Percentiles rank a stretch among this genome's conserved stretches.
Evolutionary conservation across 2,113 vertebrate species (phyloP).

Genomic region (Mohoua ochrocephala): DNA sequence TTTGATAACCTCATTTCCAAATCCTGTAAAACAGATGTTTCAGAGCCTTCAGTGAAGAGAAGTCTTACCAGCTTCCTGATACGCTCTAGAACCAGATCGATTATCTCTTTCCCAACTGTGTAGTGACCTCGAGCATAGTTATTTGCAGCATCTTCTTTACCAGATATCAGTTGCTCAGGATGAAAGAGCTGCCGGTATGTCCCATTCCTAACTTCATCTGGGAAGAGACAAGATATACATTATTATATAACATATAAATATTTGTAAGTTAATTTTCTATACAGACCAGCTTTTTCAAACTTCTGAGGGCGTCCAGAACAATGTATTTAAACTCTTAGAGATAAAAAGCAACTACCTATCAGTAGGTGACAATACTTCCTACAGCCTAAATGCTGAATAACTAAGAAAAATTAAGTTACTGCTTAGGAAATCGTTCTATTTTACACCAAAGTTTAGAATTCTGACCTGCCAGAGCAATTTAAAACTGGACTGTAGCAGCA

Average conservation of each 20-base stretch:
- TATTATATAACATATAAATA: neutral
- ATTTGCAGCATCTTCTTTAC: constrained; percentile 88
- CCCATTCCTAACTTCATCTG: constrained; percentile 82
- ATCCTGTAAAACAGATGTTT: neutral
- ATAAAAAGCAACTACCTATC: neutral
- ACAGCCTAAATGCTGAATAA: neutral
- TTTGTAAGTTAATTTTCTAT: neutral
- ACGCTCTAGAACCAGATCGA: constrained; percentile 79
- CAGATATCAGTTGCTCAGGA: constrained; percentile 86
- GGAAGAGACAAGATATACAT: neutral
- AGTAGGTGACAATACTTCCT: neutral
- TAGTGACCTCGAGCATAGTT: constrained; percentile 87
- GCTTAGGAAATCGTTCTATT: neutral
- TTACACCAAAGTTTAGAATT: neutral
- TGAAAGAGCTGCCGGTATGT: constrained; percentile 81
- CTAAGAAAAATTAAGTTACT: neutral
- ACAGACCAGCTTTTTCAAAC: neutral
- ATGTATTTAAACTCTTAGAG: neutral
- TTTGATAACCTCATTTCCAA: neutral
- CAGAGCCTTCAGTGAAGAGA: neutral
- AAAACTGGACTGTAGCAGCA: neutral
- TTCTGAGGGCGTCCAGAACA: neutral
- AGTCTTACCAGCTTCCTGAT: constrained; percentile 79
- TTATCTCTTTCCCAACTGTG: constrained; percentile 83
- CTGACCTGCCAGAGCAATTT: neutral